phyloP scores from a whole-genome alignment of 2,797 vertebrate genomes.

The Tarsius wallacei region DNA sequence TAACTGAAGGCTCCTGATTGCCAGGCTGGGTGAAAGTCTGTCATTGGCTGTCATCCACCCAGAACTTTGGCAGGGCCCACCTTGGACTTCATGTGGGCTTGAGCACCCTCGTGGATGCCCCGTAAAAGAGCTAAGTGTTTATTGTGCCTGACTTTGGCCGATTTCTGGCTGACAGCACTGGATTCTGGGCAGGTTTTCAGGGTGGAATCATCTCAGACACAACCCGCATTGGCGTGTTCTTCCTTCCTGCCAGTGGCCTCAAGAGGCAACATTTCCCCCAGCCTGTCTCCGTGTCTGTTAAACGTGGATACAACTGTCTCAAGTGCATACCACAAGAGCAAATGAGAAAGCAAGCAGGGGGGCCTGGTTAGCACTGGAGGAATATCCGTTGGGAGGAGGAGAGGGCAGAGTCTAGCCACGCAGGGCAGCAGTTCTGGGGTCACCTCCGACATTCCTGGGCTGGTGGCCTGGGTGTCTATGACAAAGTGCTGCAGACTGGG shows the following conservation, averaged over 20 bases:
- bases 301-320: too few species aligned
- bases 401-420: background rate
- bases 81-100: background rate
- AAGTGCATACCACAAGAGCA: too few species aligned
- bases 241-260: background rate
- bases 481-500: background rate
- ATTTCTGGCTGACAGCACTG: too few species aligned
- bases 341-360: background rate
- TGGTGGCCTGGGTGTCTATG: background rate
- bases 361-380: fast-evolving
- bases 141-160: background rate
- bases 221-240: too few species aligned
- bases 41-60: constrained; percentile 3
- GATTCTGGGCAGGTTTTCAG: background rate
- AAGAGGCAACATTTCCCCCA: background rate
- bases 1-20: background rate
- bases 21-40: background rate
- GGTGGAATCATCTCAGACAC: fast-evolving
- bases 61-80: background rate
- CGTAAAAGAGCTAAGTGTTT: background rate
- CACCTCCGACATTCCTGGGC: fast-evolving
- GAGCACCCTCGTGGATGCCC: background rate
- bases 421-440: background rate
- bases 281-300: fast-evolving
- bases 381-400: background rate